Percentiles rank a stretch among this genome's conserved stretches.
phyloP scores from a whole-genome alignment of 2,797 vertebrate genomes.

The Malurus splendens region DNA sequence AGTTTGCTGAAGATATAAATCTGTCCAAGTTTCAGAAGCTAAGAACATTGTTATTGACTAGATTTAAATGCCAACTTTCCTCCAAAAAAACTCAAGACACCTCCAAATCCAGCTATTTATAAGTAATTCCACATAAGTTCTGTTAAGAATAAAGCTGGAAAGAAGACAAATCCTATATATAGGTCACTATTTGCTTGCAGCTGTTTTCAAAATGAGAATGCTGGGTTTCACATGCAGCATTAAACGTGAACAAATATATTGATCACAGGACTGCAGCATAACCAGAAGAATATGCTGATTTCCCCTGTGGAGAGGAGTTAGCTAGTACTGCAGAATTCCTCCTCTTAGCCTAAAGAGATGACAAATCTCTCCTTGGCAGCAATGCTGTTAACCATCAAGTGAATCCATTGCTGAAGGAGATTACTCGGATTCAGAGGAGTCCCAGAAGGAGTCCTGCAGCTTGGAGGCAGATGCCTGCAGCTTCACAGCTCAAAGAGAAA shows the following conservation, averaged over 20 bases:
- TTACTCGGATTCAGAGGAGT: constrained; percentile 28
- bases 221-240: not conserved
- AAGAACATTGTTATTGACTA: constrained; percentile 6
- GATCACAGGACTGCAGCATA: not conserved
- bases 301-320: constrained; percentile 7
- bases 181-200: not conserved
- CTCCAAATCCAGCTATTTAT: not conserved
- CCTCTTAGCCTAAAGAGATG: not conserved
- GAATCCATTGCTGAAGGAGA: constrained; percentile 36
- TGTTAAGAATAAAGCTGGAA: not conserved
- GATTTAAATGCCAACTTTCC: not conserved
- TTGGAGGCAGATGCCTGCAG: not conserved
- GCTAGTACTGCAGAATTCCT: constrained; percentile 27
- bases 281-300: constrained; percentile 14
- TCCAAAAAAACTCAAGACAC: not conserved
- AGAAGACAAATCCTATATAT: not conserved
- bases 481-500: not conserved
- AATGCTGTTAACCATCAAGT: constrained; percentile 8
- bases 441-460: constrained; percentile 12
- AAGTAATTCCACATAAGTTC: not conserved
- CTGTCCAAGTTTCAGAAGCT: not conserved
- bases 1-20: constrained; percentile 9
- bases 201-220: not conserved
- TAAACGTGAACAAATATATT: constrained; percentile 22
- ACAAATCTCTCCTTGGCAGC: constrained; percentile 38